Evolutionary conservation across 2,113 vertebrate species (phyloP), one percentile per base, ranked within the genome.

Genomic region (Rhizomys pruinosus): DNA sequence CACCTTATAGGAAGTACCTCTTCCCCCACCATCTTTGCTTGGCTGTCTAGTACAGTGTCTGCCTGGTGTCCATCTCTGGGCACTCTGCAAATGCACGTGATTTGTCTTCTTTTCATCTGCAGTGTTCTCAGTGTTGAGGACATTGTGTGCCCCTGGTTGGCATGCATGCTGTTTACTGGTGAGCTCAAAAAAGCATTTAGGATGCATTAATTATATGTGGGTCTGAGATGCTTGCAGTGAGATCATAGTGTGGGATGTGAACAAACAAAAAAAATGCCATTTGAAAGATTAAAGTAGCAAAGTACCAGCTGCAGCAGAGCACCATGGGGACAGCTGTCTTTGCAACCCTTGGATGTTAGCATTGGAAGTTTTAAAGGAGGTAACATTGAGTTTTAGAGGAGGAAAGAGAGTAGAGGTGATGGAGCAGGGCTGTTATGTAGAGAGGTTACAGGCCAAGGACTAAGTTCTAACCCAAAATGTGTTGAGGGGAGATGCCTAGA

Each of bases 11-110:
- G 71, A 55, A 72, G 22, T 13, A 15, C 25, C 73, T 27, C 5
- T 64, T n/a, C 63, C 68, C 47, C 25, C 11, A 1, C 42, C 39
- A 32, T 6, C 68, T 23, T 66, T 84, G n/a, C 1, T 29, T 74
- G 74, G 47, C 90, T 20, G n/a, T 34, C 7, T 17, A 17, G 73
- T 64, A 0, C 39, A 11, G 1, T 29, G n/a, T 42, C 37, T 25
- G 19, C n/a, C 61, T 90, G 84, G 23, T 74, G 25, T 69, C 79
- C 74, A 22, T 72, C 77, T 68, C 74, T 57, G 84, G 84, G 69
- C 39, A 63, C 59, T 29, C 37, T 25, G 0, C 64, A 84, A 20
- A 47, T 72, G 82, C 59, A 55, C 77, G n/a, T n/a, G 5, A 16
- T 86, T 44, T 63, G 22, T 92, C 74, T 86, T 79, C 47, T 71